Percentiles rank a stretch among this genome's conserved stretches.
Conservation (phyloP, 2,113 vertebrate species). For the Miniopterus natalensis region DNA sequence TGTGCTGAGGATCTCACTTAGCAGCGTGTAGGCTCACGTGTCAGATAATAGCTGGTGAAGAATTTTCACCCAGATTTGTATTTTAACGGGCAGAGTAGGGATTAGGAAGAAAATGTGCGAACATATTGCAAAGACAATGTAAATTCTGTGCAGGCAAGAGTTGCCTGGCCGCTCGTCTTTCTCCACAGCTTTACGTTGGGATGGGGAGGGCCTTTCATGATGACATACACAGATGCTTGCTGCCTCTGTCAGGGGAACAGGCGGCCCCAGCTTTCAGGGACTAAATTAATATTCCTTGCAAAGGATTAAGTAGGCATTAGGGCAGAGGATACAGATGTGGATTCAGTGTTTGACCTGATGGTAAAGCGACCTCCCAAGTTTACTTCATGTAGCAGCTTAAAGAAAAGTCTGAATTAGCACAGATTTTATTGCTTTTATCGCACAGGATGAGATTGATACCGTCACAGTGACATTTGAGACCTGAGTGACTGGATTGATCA, state of each 20-base stretch:
- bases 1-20: fast-evolving
- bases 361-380: background rate
- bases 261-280: background rate
- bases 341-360: background rate
- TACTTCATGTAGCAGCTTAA: background rate
- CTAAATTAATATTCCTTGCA: background rate
- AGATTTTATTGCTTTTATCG: background rate
- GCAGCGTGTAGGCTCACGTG: background rate
- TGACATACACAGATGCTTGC: background rate
- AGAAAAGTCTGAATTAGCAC: background rate
- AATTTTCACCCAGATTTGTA: background rate
- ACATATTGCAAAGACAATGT: background rate
- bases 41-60: background rate
- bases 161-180: too few species aligned
- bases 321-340: background rate
- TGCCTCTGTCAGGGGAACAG: background rate
- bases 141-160: background rate
- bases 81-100: background rate
- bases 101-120: background rate
- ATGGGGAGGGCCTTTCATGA: background rate
- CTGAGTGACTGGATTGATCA: background rate
- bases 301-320: background rate
- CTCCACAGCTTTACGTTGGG: background rate
- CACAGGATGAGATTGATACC: background rate
- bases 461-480: background rate